phyloP scores from a whole-genome alignment of 2,888 invertebrate genomes.

The Perizoma affinitatum region DNA sequence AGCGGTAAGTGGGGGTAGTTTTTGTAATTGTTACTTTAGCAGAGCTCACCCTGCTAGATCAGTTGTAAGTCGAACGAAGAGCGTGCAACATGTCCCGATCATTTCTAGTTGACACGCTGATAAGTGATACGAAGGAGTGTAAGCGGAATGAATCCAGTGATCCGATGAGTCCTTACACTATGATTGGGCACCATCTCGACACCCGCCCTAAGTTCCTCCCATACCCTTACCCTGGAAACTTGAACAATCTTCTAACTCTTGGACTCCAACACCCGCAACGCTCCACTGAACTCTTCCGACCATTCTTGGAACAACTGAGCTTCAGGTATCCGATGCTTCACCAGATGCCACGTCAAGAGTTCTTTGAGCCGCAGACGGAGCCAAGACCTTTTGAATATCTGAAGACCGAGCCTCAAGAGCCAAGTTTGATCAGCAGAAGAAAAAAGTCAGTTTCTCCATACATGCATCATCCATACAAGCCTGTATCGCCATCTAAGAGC shows the following conservation, averaged over 20 bases:
- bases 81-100: conserved; percentile 88
- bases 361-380: conserved; percentile 58
- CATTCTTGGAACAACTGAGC: conserved; percentile 74
- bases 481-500: conserved; percentile 68
- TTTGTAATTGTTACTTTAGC: conserved; percentile 80
- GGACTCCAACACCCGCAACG: conserved; percentile 84
- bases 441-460: conserved; percentile 77
- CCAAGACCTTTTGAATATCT: conserved; percentile 60
- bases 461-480: conserved; percentile 72
- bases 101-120: conserved; percentile 91
- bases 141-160: conserved; percentile 70
- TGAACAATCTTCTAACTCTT: conserved; percentile 86
- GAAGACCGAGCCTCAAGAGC: conserved; percentile 69
- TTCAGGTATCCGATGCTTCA: conserved; percentile 73
- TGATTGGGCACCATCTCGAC: conserved; percentile 66
- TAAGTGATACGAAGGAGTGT: conserved; percentile 85
- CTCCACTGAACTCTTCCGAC: conserved; percentile 76
- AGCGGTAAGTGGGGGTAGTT: conserved; percentile 83
- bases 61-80: conserved; percentile 63
- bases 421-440: conserved; percentile 63
- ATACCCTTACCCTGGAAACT: conserved; percentile 85
- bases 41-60: conserved; percentile 62
- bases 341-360: conserved; percentile 70
- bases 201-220: conserved; percentile 81
- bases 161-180: conserved; percentile 66